phyloP scores from a whole-genome alignment of 2,888 invertebrate species.

The Agrochola circellaris region DNA sequence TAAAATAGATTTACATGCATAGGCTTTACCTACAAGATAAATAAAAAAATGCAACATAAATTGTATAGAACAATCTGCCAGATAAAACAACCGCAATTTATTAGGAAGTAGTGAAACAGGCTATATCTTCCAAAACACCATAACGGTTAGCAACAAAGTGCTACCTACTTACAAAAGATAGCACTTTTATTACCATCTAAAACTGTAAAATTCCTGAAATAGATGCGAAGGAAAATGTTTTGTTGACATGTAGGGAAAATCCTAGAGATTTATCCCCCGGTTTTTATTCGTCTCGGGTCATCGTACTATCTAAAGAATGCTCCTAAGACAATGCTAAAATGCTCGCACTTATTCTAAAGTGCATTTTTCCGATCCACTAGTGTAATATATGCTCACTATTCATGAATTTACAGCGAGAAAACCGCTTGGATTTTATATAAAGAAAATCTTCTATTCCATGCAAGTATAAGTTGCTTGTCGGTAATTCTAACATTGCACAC shows the following conservation, averaged over 20 bases:
- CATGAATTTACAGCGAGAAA: slow-evolving; percentile 34
- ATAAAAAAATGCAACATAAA: background rate
- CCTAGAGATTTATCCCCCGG: slow-evolving; percentile 27
- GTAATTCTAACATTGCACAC: slow-evolving; percentile 29
- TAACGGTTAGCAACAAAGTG: slow-evolving; percentile 23
- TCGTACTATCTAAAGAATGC: slow-evolving; percentile 25
- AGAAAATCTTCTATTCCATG: slow-evolving; percentile 30
- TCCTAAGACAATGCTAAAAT: slow-evolving; percentile 26
- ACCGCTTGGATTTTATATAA: slow-evolving; percentile 22
- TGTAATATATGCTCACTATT: slow-evolving; percentile 35
- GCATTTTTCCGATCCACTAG: slow-evolving; percentile 21
- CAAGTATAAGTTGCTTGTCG: slow-evolving; percentile 4
- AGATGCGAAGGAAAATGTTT: slow-evolving; percentile 22
- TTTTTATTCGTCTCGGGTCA: slow-evolving; percentile 25
- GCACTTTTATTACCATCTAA: slow-evolving; percentile 33
- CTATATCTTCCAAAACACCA: background rate
- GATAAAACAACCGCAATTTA: background rate
- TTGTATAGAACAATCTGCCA: background rate
- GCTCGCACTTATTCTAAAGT: slow-evolving; percentile 9
- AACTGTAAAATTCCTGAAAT: slow-evolving; percentile 39
- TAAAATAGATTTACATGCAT: background rate
- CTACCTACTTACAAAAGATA: slow-evolving; percentile 31
- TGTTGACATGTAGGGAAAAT: slow-evolving; percentile 19
- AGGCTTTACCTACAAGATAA: background rate
- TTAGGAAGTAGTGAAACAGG: background rate